Base-by-base conservation (phyloP, 2,888 invertebrate genomes). In the Conomelus anceps region DNA sequence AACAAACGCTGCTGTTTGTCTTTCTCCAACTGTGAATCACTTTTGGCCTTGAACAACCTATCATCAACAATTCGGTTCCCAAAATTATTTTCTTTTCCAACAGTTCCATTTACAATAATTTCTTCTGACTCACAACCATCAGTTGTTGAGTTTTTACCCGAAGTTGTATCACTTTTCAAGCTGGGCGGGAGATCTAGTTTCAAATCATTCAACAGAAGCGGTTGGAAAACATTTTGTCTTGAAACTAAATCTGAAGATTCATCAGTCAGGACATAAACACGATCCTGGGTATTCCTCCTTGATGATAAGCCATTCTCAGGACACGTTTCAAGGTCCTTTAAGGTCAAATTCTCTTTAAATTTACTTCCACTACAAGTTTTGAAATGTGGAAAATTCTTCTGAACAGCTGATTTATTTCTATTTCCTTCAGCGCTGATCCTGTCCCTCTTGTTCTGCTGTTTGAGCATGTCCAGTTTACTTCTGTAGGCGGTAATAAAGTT, bases 401-500 rank as follows among this genome's bases (percentile, higher is more conserved):
- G 63, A n/a, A 4, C 63, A 63, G 63, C 63, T 63, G 63, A 63
- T 63, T 63, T 63, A n/a, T 63, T 63, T 13, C n/a, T 20, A 89
- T 93, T 93, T 89, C 93, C 93, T 85, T 93, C 93, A 89, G 93
- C 93, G 34, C 92, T 92, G 1, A 92, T 93, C 90, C 90, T 92
- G 87, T 93, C 93, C 88, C 92, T 92, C n/a, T n/a, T n/a, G n/a
- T n/a, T n/a, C 4, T 91, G 90, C 22, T 92, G 91, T 85, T 93
- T 93, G 89, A 93, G 93, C 29, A 92, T 91, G 89, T 93, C 92
- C 11, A 95, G 92, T 91, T 96, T 96, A 90, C 94, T 93, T 91
- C 95, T 94, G 11, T 95, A 94, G 86, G 94, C 95, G 92, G 94
- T 94, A 85, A 95, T 94, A 91, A 95, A 95, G 91, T 95, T 95